Evolutionary conservation across 2,888 invertebrate genomes (phyloP), one percentile per base, ranked within the genome.

Genomic region (Aquatica leii): DNA sequence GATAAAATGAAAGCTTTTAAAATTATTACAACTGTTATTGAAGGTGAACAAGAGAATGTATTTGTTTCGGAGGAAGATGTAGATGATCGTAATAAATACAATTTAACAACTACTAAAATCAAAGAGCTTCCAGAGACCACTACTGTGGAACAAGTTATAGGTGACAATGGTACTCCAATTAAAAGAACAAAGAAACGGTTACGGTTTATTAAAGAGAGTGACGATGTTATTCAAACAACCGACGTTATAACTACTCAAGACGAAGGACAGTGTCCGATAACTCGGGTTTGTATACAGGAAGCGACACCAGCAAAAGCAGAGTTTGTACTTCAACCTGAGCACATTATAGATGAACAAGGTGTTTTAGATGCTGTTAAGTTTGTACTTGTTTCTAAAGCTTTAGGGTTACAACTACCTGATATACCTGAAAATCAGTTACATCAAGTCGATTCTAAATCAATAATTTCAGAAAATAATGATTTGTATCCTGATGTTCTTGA

Each of bases 21-120:
- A 74, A 80, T 78, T 0, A 35, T 56, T 12, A 82, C 81, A 31
- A 78, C 81, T 1, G 71, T 72, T 17, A 72, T 76, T 60, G 82
- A 82, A 64, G 69, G 66, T 43, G 55, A 75, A 68, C 35, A 69
- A 66, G 72, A 74, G 5, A 59, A 65, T 65, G 66, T 59, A 17
- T 59, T 57, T 50, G 65, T 59, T 43, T 48, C 69, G 14, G 57
- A 63, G 43, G 40, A 64, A 43, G 58, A 64, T 56, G 50, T 60
- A 59, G 2, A 1, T 5, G 6, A 21, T 12, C 11, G 12, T 6
- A 12, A 17, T 11, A 20, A 50, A 50, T 2, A 34, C n/a, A 21
- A 34, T 12, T 12, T n/a, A 35, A 3, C 15, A 9, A 35, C 40
- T 11, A 4, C 18, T 76, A 71, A 14, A n/a, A 24, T 50, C 24